phyloP scores from a whole-genome alignment of 1,140 invertebrate genomes.

The Branchinecta lynchi region DNA sequence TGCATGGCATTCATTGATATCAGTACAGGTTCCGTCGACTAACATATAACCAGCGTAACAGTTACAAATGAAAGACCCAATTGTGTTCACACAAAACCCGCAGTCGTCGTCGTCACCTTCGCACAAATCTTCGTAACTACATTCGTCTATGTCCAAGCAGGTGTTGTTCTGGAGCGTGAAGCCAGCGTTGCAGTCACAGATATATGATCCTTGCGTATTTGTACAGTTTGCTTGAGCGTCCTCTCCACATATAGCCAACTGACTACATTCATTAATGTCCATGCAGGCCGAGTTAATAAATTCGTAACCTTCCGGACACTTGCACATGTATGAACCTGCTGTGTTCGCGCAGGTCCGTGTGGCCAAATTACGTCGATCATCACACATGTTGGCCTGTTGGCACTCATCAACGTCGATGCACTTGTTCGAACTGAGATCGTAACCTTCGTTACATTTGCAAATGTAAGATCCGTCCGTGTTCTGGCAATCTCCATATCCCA shows the following conservation, averaged over 20 bases:
- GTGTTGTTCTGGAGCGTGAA: not conserved
- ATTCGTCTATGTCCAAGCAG: slow-evolving; percentile 25
- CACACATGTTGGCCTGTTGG: not conserved
- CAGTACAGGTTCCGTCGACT: slow-evolving; percentile 39
- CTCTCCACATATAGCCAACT: not conserved
- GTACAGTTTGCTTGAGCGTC: not conserved
- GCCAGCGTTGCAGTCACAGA: not conserved
- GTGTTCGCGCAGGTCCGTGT: not conserved
- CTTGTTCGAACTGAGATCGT: slow-evolving; percentile 28
- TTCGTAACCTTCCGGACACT: not conserved
- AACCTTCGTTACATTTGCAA: slow-evolving; percentile 70
- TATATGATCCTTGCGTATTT: not conserved
- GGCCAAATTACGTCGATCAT: not conserved
- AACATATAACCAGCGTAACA: slow-evolving; percentile 33
- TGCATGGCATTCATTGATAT: too few relatives aligned
- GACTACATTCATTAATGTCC: not conserved
- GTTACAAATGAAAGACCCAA: slow-evolving; percentile 24
- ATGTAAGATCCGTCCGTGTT: slow-evolving; percentile 90
- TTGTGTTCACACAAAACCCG: slow-evolving; percentile 23
- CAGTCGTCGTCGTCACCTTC: slow-evolving; percentile 22
- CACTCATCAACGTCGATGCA: slow-evolving; percentile 13
- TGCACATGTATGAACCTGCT: not conserved
- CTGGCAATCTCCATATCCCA: slow-evolving; percentile 42
- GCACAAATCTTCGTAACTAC: slow-evolving; percentile 14
- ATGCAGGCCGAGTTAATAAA: not conserved